Evolutionary conservation across 2,888 invertebrate species (phyloP), one percentile per base, ranked within the genome.

Genomic region (Eubasilissa splendida): DNA sequence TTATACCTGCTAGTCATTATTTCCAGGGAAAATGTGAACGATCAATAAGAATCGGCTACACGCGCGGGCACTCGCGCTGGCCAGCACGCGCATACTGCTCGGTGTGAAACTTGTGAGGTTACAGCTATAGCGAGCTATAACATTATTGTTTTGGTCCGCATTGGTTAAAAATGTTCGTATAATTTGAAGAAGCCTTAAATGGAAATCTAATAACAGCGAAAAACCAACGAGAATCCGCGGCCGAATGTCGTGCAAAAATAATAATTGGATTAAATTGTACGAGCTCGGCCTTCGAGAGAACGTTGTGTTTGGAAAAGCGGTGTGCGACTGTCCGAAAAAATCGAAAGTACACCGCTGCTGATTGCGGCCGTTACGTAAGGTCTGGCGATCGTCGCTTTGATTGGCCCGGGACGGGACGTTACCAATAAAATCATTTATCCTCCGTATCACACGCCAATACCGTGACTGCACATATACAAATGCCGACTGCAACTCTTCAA

Each of bases 291-390:
- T 8, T 4, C 42, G 74, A 33, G 74, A 74, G 50, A 74, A 59
- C 76, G 76, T 65, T 1, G 53, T 54, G 53, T 76, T 53, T 53
- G 76, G 52, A 56, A 68, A 42, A 68, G 77, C 68, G 14, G 77
- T 50, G 68, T 52, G 50, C 60, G 60, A 60, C 75, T 68, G 77
- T 58, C 77, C 68, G 58, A 77, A 77, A 77, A 68, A 77, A 77
- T 77, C 77, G 77, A 77, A 77, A 68, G 76, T 76, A 33, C 3
- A 11, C 10, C 33, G 50, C 60, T n/a, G 53, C 60, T 66, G 76
- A 76, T 76, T 76, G 65, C 76, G 65, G 76, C 65, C 65, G 54
- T 76, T 76, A 76, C 54, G 76, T 76, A 76, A 66, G 76, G 63
- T 50, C 14, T 14, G 11, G 1, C 60, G 9, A 60, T n/a, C 3